Base-by-base conservation (phyloP, 1,140 invertebrate species). In the Diorhabda carinulata region DNA sequence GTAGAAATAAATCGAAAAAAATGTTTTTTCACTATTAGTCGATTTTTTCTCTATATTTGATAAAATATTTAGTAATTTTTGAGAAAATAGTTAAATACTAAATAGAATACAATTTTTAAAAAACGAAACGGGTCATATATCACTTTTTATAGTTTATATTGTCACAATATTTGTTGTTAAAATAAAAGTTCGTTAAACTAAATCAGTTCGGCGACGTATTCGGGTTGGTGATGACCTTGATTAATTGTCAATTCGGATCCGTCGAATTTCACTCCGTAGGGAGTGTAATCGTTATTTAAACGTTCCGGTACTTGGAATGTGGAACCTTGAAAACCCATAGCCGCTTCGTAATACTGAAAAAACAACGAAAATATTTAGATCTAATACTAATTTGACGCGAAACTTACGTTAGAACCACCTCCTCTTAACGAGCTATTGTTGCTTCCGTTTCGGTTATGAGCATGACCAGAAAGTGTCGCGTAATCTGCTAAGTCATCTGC, bases 161-260 rank as follows among this genome's bases (percentile, higher is more conserved):
- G 64, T 72, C 65, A 69, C 64, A 62, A 61, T 69, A 43, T 62
- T 66, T 45, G 66, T 64, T 25, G 25, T 25, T 25, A 25, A 64
- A 59, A 65, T 43, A 62, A 60, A 64, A 45, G 41, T 61, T 68
- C 52, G 6, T 9, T 64, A 62, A n/a, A 25, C 66, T 86, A 90
- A 76, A 90, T 87, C 72, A 91, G 82, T 79, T 89, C 89, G 67
- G 89, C 87, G 68, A 90, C 87, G 69, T 87, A 87, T 72, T 89
- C 87, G 45, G 88, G 88, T 74, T 90, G 88, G 40, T 87, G 87
- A 40, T 87, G 87, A 72, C 89, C 87, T 72, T 87, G 83, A 76
- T 88, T 87, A 56, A 87, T 80, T 7, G 83, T 86, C 57, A 86
- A 64, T 72, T 85, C 64, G 25, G 83, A 70, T 79, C 82, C 72